Evolutionary conservation across 2,888 invertebrate genomes (phyloP), one percentile per base, ranked within the genome.

Genomic region (Erannis defoliaria): DNA sequence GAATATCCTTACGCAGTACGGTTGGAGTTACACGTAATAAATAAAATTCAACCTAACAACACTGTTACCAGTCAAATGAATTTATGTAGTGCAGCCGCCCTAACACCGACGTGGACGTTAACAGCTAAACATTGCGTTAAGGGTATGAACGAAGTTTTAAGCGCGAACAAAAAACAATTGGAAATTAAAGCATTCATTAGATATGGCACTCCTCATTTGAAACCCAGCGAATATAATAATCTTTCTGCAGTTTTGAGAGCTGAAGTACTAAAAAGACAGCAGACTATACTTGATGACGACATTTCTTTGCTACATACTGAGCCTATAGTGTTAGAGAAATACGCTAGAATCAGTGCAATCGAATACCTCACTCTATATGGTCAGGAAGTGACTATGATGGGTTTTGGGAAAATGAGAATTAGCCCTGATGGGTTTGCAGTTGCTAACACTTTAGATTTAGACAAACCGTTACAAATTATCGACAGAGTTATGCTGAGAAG

Each of bases 311-410:
- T 23, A 23, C 5, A 23, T 5, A 23, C 23, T 23, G 3, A 23
- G 5, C 23, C 23, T 23, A 23, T 23, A 23, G 23, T 10, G 9
- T 16, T 50, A 10, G 12, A 37, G 0, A 26, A 26, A 23, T 50
- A 50, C 14, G 49, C 23, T 8, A 50, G 35, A 26, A 50, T 50
- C 23, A 50, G 37, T 10, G 37, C 49, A 6, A 23, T 50, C 1
- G 49, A 50, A 2, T 37, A 31, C 37, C 6, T 5, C 1, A 5
- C 49, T 37, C 23, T 37, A 2, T 4, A 23, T 16, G 49, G 37
- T 2, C 37, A 37, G n/a, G 49, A 50, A 37, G 37, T 50, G 0
- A 37, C 23, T 3, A 10, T 23, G 19, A 8, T 35, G 5, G 49
- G 49, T 0, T 33, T 33, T n/a, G 33, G n/a, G 10, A 10, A 2